Evolutionary conservation across 2,113 vertebrate species (phyloP).

Genomic region (Gasterosteus nipponicus): DNA sequence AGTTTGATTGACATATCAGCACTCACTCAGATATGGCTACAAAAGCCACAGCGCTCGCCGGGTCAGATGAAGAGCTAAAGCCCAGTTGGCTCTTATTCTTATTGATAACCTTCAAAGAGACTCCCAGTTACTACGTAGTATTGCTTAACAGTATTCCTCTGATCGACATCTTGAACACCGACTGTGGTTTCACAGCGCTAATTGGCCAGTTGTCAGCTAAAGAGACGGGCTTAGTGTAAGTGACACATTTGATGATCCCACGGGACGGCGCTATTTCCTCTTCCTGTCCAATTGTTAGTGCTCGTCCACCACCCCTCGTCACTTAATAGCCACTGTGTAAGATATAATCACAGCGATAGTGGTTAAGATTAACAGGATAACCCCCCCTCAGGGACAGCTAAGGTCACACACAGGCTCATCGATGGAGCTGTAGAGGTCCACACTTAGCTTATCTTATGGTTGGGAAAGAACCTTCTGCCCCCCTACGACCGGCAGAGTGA

Average conservation of each 20-base stretch:
- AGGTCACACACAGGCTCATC: conserved; percentile 34
- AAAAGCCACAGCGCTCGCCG: background rate
- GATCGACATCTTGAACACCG: background rate
- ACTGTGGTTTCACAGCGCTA: conserved; percentile 26
- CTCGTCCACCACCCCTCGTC: conserved; percentile 6
- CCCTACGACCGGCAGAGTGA: conserved; percentile 62
- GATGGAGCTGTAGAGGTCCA: conserved; percentile 62
- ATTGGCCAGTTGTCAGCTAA: conserved; percentile 23
- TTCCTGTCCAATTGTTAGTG: conserved; percentile 26
- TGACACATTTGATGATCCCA: conserved; percentile 7
- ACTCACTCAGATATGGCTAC: conserved; percentile 14
- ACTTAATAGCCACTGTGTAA: conserved; percentile 22
- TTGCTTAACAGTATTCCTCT: conserved; percentile 10
- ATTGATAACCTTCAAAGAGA: conserved; percentile 23
- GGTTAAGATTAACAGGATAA: conserved; percentile 50
- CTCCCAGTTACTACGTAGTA: conserved; percentile 10
- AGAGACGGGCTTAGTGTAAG: conserved; percentile 23
- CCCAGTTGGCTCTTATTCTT: conserved; percentile 12
- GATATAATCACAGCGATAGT: conserved; percentile 31
- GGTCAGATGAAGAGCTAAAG: conserved; percentile 10
- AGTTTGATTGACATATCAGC: conserved; percentile 66
- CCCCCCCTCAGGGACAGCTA: conserved; percentile 27
- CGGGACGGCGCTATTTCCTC: background rate
- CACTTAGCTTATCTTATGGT: conserved; percentile 48
- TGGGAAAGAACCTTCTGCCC: conserved; percentile 59